phyloP scores from a whole-genome alignment of 2,113 vertebrate species.

The Colaptes auratus region DNA sequence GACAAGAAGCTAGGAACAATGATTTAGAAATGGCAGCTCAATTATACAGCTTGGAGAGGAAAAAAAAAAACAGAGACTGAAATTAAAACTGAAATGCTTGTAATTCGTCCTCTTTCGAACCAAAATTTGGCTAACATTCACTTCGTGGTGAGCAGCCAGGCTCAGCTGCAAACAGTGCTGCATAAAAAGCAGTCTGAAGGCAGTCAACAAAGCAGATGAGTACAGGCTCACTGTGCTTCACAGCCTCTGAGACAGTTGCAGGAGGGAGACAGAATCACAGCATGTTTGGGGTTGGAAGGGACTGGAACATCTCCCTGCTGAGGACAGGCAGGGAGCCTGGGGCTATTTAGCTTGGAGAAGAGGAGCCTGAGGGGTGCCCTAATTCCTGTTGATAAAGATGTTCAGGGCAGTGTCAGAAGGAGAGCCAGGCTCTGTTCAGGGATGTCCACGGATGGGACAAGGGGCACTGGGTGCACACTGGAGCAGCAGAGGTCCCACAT shows the following conservation, averaged over 20 bases:
- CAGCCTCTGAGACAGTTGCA: background rate
- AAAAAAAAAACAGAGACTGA: conserved; percentile 40
- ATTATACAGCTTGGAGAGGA: conserved; percentile 11
- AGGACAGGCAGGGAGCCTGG: no score
- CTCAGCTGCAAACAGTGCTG: background rate
- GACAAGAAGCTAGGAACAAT: conserved; percentile 41
- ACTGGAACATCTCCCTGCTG: no score
- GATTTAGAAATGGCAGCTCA: conserved; percentile 45
- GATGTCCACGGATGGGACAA: no score
- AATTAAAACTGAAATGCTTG: conserved; percentile 48
- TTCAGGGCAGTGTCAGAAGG: no score
- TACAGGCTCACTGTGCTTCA: background rate
- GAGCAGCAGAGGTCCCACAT: no score
- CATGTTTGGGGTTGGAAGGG: no score
- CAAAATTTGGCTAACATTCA: background rate
- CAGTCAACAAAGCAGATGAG: background rate
- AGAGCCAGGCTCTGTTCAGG: no score
- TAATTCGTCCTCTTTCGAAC: conserved; percentile 36
- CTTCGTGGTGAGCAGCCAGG: conserved; percentile 7
- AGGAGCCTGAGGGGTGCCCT: no score
- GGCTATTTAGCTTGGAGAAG: no score
- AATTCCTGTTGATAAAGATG: no score
- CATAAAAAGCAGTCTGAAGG: background rate
- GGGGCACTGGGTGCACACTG: no score
- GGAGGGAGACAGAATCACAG: background rate